Base-by-base conservation (phyloP, 2,888 invertebrate genomes). In the Thysanoteuthis rhombus region DNA sequence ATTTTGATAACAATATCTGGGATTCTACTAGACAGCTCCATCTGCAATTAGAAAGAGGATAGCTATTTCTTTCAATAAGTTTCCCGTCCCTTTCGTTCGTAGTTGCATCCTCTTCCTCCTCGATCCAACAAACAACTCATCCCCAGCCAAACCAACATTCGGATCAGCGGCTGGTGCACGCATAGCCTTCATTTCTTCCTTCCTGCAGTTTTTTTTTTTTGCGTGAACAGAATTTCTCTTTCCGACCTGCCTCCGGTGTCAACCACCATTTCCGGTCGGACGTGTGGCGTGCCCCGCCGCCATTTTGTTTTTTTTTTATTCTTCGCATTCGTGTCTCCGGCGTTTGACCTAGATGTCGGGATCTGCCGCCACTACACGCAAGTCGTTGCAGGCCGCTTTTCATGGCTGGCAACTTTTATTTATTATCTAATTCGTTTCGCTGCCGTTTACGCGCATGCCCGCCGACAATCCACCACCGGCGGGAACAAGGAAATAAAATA, bases 201-300 rank as follows among this genome's bases (percentile, higher is more conserved):
- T 52, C 75, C 19, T 75, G 12, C 2, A n/a, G n/a, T n/a, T 25
- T 10, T 12, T 12, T n/a, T n/a, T 75, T 75, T 36, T n/a, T 19
- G n/a, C 75, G n/a, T 52, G 52, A 52, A 52, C 1, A 52, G 52
- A 52, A 52, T 52, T 75, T 75, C 25, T 36, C n/a, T 75, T 25
- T 75, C 75, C 75, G n/a, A 75, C n/a, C n/a, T 75, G 75, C n/a
- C 75, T n/a, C n/a, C n/a, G 75, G 75, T 75, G 75, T 75, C 75
- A 75, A 75, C 75, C 75, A 25, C 75, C 75, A 75, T n/a, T 75
- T 75, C 75, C 75, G 75, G n/a, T 12, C 16, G n/a, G 75, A 75
- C 75, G 75, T n/a, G 75, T 75, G 75, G 75, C 75, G 75, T n/a
- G n/a, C 10, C n/a, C n/a, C 16, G n/a, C 36, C 75, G 75, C 75